Conservation (phyloP, 2,113 vertebrate species). For the Indri indri region DNA sequence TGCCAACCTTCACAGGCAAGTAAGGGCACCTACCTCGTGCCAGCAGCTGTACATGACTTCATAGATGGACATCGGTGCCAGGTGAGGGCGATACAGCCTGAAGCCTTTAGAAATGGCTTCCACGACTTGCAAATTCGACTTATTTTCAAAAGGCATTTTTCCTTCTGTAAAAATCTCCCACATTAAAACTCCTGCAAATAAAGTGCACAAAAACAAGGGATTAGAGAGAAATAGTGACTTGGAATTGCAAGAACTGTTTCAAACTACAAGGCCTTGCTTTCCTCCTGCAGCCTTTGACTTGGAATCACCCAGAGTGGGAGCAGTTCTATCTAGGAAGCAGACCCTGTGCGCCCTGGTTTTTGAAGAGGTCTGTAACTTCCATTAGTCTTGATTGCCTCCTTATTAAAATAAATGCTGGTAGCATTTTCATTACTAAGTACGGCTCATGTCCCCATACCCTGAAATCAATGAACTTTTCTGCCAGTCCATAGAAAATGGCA, state of each 20-base stretch:
- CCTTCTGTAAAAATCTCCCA: conserved; percentile 95
- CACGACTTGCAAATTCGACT: conserved; percentile 89
- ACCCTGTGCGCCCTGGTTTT: background rate
- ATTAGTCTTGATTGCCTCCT: background rate
- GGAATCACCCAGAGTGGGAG: background rate
- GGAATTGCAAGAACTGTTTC: conserved; percentile 9
- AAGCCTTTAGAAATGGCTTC: conserved; percentile 89
- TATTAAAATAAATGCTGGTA: background rate
- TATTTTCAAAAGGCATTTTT: conserved; percentile 90
- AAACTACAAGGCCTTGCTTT: background rate
- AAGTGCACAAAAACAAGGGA: conserved; percentile 21
- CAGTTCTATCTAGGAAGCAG: background rate
- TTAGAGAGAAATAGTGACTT: background rate
- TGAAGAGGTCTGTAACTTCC: background rate
- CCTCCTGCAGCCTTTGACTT: background rate
- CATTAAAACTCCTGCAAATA: conserved; percentile 90
- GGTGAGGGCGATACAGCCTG: conserved; percentile 88
- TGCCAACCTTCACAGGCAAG: background rate
- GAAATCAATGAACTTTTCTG: background rate
- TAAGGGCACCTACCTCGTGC: conserved; percentile 87
- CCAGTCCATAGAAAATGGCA: background rate
- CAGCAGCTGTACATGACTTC: conserved; percentile 93
- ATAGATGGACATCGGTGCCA: conserved; percentile 85
- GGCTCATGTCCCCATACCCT: background rate
- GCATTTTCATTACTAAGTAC: background rate